These are phyloP conservation scores for Meteorus colon DNA, from an alignment of 2,888 invertebrate genomes.

Conservation along the genomic window DNA sequence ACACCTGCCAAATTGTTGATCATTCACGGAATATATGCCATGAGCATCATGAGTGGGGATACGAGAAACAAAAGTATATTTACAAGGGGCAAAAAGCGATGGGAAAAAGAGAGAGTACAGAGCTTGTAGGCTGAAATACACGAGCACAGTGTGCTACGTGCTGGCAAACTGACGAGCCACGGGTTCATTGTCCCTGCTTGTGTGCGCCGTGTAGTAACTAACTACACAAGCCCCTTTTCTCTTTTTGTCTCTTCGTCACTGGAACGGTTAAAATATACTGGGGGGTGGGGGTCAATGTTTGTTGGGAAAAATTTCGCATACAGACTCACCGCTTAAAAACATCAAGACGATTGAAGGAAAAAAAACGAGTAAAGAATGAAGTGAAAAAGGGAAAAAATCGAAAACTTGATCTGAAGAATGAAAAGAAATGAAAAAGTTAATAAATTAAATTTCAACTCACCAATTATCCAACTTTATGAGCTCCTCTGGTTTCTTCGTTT, in stretches of 20 bases:
- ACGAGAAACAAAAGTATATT: not conserved
- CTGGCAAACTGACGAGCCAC: constrained; percentile 64
- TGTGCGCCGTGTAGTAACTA: constrained; percentile 36
- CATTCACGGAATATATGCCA: not conserved
- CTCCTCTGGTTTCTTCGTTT: constrained; percentile 94
- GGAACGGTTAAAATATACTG: not conserved
- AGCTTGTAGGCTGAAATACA: constrained; percentile 39
- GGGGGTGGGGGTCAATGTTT: not conserved
- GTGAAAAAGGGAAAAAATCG: not conserved
- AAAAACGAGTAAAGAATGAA: constrained; percentile 14
- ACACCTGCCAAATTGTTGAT: constrained; percentile 27
- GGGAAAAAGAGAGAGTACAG: constrained; percentile 47
- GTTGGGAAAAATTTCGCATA: not conserved
- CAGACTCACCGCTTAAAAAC: constrained; percentile 42
- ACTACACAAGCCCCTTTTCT: constrained; percentile 17
- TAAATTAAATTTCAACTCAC: constrained; percentile 78
- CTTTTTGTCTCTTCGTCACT: not conserved
- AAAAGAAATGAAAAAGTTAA: not conserved
- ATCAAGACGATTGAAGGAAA: constrained; percentile 14
- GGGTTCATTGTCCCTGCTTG: constrained; percentile 72
- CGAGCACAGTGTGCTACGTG: constrained; percentile 56
- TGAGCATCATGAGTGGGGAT: constrained; percentile 11
- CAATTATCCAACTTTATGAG: constrained; percentile 95
- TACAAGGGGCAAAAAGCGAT: constrained; percentile 6
- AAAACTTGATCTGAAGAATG: too few relatives aligned